These are phyloP conservation scores for Tetranychus cinnabarinus DNA, from an alignment of 1,140 invertebrate genomes.

Conservation along the genomic window DNA sequence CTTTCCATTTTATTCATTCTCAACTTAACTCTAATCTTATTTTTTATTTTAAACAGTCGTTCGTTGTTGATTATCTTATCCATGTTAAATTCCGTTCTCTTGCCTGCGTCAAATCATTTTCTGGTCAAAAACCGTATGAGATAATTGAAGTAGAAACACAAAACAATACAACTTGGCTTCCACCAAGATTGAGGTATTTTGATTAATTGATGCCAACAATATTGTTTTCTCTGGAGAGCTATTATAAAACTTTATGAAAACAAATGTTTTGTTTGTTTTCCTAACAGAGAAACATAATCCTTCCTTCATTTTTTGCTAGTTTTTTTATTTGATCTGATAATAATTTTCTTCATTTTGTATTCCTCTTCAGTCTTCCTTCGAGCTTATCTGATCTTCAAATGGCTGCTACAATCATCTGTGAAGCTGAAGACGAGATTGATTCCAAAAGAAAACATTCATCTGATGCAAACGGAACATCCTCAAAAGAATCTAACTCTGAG, in stretches of 20 bases:
- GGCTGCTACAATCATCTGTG: neutral
- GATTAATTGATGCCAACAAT: too few species aligned
- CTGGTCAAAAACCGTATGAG: neutral
- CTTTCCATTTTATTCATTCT: too few species aligned
- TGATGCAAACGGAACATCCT: neutral
- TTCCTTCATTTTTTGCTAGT: too few species aligned
- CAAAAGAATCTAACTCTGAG: neutral
- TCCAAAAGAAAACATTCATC: neutral
- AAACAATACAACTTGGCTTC: slow-evolving; percentile 6
- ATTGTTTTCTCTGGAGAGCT: too few species aligned
- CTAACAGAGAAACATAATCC: too few species aligned
- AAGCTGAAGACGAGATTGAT: neutral
- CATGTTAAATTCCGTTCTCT: slow-evolving; percentile 1
- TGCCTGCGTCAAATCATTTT: slow-evolving; percentile 1
- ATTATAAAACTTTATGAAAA: too few species aligned
- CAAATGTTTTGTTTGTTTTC: too few species aligned
- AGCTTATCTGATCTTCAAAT: neutral
- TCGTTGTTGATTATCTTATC: slow-evolving; percentile 7
- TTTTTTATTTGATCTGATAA: too few species aligned
- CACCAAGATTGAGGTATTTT: neutral
- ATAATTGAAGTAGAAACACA: slow-evolving; percentile 2
- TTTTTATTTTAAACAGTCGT: neutral
- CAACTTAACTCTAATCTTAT: neutral
- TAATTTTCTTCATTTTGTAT: neutral
- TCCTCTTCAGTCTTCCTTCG: neutral